Evolutionary conservation across 2,113 vertebrate species (phyloP), one percentile per base, ranked within the genome.

Genomic region (Dipodomys ordii): DNA sequence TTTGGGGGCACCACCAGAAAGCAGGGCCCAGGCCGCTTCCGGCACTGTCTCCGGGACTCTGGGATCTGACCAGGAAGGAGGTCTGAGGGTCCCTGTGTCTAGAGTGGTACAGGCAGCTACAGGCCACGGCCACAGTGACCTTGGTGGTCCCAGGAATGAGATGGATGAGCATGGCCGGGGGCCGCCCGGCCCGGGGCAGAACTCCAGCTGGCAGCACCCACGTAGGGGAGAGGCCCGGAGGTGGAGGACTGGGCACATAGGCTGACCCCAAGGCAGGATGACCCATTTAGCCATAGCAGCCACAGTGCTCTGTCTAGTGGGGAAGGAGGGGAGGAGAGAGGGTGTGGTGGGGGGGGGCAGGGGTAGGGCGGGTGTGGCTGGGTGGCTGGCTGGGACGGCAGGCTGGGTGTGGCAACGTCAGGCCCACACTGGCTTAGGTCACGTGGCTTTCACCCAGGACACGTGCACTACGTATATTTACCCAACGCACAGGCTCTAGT

Each of bases 401-500:
- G 78, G 22, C 20, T 32, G 1, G 39, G 46, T 44, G 16, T 2
- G 44, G 30, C 32, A 13, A 73, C 49, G 19, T 12, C 28, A 4
- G 20, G 1, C 62, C 79, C 87, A 67, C 13, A 6, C 9, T 0
- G 4, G 81, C 32, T 76, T 69, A 62, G 0, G 12, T 13, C 6
- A 30, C 6, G 9, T 19, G n/a, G 23, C 20, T 5, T 19, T 16
- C 25, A n/a, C 32, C 10, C 3, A 3, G 32, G 2, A 53, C 28
- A 27, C 4, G 4, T n/a, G 49, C 78, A 27, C 82, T n/a, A 4
- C 19, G 69, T 0, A 18, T 15, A 0, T 27, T 20, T 11, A 32
- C 6, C 65, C 69, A 74, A 0, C 49, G 65, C 25, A 12, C 0
- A 22, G 68, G 28, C 35, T 8, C 4, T 0, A 0, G 65, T 49